A percentile compares a stretch with the other conserved stretches of the same genome.
Conservation (phyloP, 2,113 vertebrate species). For the Zeus faber region DNA sequence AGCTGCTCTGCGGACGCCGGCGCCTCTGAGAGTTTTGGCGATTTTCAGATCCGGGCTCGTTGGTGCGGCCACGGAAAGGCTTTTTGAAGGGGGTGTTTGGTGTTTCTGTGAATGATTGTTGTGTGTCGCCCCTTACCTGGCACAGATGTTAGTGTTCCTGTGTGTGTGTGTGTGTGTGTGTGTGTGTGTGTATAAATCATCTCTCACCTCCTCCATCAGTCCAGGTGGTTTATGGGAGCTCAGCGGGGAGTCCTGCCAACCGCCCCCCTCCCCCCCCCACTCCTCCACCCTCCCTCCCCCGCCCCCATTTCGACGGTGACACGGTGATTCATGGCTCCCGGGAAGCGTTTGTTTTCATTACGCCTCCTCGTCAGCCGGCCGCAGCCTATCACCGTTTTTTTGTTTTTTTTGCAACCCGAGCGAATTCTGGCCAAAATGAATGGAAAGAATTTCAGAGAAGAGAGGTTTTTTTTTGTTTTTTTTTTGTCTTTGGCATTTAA, state of each 20-base stretch:
- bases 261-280: conserved; percentile 42
- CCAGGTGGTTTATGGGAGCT: conserved; percentile 61
- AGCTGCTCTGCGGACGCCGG: no score
- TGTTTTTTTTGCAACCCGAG: conserved; percentile 60
- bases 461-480: conserved; percentile 6
- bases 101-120: no score
- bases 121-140: no score
- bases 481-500: conserved; percentile 49
- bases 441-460: conserved; percentile 61
- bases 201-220: conserved; percentile 66
- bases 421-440: conserved; percentile 56
- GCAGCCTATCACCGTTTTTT: conserved; percentile 46
- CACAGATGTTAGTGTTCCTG: not conserved
- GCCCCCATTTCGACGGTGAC: conserved; percentile 71
- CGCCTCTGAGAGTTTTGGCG: no score
- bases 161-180: not conserved
- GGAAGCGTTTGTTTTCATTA: conserved; percentile 69
- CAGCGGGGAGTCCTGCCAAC: conserved; percentile 58
- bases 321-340: conserved; percentile 59
- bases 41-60: no score
- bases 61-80: no score
- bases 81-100: no score
- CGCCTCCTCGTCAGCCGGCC: conserved; percentile 51
- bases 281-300: no score
- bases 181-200: conserved; percentile 35